Evolutionary conservation across 1,140 invertebrate genomes (phyloP).

Genomic region (Drosophila jambulina): DNA sequence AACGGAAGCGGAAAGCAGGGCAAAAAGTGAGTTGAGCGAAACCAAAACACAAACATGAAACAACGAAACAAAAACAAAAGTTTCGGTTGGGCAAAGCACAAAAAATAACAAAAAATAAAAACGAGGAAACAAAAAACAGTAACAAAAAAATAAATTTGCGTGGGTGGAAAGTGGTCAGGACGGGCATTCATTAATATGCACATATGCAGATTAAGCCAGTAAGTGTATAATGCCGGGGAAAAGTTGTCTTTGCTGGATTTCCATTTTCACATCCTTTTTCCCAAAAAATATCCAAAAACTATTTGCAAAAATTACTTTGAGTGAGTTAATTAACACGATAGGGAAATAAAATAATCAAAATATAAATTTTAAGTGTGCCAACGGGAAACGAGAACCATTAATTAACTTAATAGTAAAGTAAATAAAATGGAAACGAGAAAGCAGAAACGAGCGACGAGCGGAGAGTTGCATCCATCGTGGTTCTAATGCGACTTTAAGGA

Average conservation of each 20-base stretch:
- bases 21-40: constrained; percentile 23
- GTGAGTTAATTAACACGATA: neutral
- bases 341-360: neutral
- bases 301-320: neutral
- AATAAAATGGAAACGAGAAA: no score
- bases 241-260: constrained; percentile 7
- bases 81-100: constrained; percentile 8
- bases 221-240: constrained; percentile 49
- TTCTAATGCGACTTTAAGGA: no score
- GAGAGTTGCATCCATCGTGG: no score
- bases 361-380: no score
- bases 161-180: neutral
- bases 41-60: constrained; percentile 43
- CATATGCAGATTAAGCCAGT: constrained; percentile 82
- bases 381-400: no score
- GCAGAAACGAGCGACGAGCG: no score
- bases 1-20: constrained; percentile 8
- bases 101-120: neutral
- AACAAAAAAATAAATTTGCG: constrained; percentile 2
- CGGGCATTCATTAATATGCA: constrained; percentile 74
- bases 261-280: constrained; percentile 5
- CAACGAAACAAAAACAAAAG: constrained; percentile 41
- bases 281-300: neutral
- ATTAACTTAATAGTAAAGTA: no score
- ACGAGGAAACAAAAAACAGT: neutral